Base-by-base conservation (phyloP, 2,888 invertebrate species). In the Stenurella melanura region DNA sequence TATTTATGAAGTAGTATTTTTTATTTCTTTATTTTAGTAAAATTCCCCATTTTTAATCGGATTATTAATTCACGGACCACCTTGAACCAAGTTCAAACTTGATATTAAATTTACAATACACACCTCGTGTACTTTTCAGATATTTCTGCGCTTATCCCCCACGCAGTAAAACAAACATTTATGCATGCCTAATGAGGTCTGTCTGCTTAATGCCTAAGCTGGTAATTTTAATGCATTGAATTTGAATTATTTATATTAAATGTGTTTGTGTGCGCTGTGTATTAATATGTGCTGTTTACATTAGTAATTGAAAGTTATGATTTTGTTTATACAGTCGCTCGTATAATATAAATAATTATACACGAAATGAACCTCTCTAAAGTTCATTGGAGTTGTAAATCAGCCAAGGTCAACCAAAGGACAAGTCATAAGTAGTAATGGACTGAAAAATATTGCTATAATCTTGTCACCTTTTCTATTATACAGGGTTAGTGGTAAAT, bases 271-370 rank as follows among this genome's bases (percentile, higher is more conserved):
- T 42, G 19, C 56, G 26, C 26, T 17, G 50, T 56, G 15, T 67
- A 67, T 67, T 67, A 67, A 67, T 67, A 64, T 19, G 38, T 38
- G 26, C 19, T 70, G 60, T 58, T 70, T 60, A 70, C 42, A 70
- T 60, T 69, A 30, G 21, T 57, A 56, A 60, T 56, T 70, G 58
- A 70, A 70, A 70, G 70, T 58, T 70, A 70, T 70, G 70, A 70
- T 70, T 60, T 60, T 70, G 70, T 70, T 70, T 70, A 50, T 60
- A 42, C 21, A 38, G 57, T 57, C 70, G 18, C 58, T 18, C 34
- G 34, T 57, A 57, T 26, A 34, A 15, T 21, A 19, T 70, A 60
- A 70, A 70, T 70, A 70, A 50, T 70, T 60, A 69, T 18, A 70
- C 42, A 38, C 70, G 57, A 69, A 50, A 18, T 15, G 21, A 69